A percentile compares a stretch with the other conserved stretches of the same genome.
These are phyloP conservation scores for Thalpophila matura DNA, from an alignment of 2,888 invertebrate species.

Conservation along the genomic window DNA sequence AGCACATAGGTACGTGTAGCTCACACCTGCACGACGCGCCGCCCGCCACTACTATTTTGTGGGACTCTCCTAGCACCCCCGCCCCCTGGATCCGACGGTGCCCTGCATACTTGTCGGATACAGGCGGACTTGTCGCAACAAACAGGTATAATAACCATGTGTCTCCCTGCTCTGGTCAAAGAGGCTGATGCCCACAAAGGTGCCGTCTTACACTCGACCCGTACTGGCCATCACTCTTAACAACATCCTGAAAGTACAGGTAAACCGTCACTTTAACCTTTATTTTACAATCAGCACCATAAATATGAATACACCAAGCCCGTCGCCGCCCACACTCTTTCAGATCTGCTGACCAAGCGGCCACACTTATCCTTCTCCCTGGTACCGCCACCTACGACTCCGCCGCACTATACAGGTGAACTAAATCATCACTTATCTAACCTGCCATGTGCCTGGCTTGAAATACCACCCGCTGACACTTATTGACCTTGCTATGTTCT, in stretches of 20 bases:
- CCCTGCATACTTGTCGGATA: no score
- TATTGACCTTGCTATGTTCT: conserved; percentile 53
- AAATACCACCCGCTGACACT: conserved; percentile 18
- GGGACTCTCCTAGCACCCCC: no score
- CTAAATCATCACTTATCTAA: conserved; percentile 30
- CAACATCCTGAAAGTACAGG: no score
- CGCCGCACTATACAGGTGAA: conserved; percentile 38
- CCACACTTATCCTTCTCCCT: conserved; percentile 58
- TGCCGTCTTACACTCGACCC: background rate
- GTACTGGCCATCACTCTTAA: no score
- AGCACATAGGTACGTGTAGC: conserved; percentile 48
- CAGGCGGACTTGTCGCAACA: no score
- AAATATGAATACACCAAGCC: conserved; percentile 30
- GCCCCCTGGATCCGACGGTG: no score
- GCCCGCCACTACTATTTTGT: no score
- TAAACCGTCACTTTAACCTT: conserved; percentile 1
- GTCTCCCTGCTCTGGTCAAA: background rate
- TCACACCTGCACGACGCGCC: background rate
- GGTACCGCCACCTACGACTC: conserved; percentile 21
- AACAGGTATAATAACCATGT: conserved; percentile 27
- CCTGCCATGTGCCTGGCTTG: conserved; percentile 35
- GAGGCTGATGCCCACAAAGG: background rate
- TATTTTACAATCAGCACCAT: conserved; percentile 17
- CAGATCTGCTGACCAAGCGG: conserved; percentile 48
- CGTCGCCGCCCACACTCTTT: conserved; percentile 34